Base-by-base conservation (phyloP, 2,888 invertebrate species). In the Bruchidius siliquastri region DNA sequence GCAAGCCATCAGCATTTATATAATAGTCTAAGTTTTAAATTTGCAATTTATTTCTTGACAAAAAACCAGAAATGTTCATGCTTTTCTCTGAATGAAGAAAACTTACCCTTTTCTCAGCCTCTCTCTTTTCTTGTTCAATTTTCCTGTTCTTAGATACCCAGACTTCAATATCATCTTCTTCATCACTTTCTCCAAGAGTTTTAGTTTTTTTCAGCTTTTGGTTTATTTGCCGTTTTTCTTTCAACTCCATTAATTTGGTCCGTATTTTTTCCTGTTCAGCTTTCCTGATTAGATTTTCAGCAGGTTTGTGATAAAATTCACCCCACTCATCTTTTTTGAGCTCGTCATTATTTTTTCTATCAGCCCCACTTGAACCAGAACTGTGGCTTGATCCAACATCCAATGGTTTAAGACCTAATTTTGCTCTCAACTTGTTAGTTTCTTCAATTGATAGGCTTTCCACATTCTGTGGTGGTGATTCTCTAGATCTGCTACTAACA, bases 401-500 rank as follows among this genome's bases (percentile, higher is more conserved):
- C 2, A 99, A 88, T 0, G 98, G 99, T 84, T 97, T 97, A 66
- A 99, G 88, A 0, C 99, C 99, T 22, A 99, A 90, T 85, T 97
- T 97, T 0, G 95, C 95, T 81, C 99, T 90, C 18, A 99, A 87
- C 79, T 93, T 94, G 87, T 98, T 98, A 4, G 95, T 96, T 81
- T 95, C 96, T 72, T 93, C 92, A 71, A 96, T 90, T 0, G 96
- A 95, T 21, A 96, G 87, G 81, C 89, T 92, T 82, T 86, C 90
- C 83, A 83, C 87, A 71, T 86, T 87, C 71, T 83, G 84, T 69
- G 83, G 86, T 77, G 82, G 87, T 26, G 86, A 84, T 67, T 85
- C 82, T 13, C 86, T 85, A 20, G 73, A 26, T 71, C 69, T 74
- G 85, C 86, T 76, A 21, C 21, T 73, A 49, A 21, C 21, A 49